Evolutionary conservation across 64 coral and sea anemone species (phyloP), one percentile per base, ranked within the genome.

Genomic region (Stichodactyla mertensii): DNA sequence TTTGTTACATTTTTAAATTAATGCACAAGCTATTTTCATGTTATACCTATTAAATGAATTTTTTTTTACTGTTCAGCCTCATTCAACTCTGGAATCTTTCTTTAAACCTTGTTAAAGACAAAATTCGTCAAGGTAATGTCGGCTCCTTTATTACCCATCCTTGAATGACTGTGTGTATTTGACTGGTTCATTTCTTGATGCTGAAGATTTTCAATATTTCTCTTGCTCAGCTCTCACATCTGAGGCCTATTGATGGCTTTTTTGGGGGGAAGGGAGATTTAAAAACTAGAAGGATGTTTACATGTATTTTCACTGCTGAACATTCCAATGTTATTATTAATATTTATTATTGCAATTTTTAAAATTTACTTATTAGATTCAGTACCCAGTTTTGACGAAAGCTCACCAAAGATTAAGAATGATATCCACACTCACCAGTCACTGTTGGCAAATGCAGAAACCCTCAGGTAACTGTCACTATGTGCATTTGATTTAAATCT

Each of bases 51-150:
- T 6, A 74, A 16, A 6, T 20, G 12, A 36, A 13, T 27, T 74
- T 0, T 9, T 31, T 27, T 2, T 55, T 64, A 0, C n/a, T 55
- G 1, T 54, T 22, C 59, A 92, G 90, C 52, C 85, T 92, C 15
- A 61, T 92, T 92, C 90, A 92, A 77, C 85, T 92, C 20, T 92
- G 90, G 84, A 92, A 92, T 36, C 80, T 92, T n/a, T 87, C 90
- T 10, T 77, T 92, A 2, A 82, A 51, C 16, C 78, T 87, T 27
- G 61, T 92, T 8, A 87, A 71, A 70, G 86, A 92, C 9, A 86
- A 87, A 16, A 82, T 92, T 45, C 55, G 20, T 18, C 85, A 92
- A 92, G 90, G 90, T 92, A 64, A 16, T 22, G 20, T 20, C 22
- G 4, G 62, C 62, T 13, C 18, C 22, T 22, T 66, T 66, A 45